These are phyloP conservation scores for Rhea pennata DNA, from an alignment of 2,113 vertebrate species.

Conservation along the genomic window DNA sequence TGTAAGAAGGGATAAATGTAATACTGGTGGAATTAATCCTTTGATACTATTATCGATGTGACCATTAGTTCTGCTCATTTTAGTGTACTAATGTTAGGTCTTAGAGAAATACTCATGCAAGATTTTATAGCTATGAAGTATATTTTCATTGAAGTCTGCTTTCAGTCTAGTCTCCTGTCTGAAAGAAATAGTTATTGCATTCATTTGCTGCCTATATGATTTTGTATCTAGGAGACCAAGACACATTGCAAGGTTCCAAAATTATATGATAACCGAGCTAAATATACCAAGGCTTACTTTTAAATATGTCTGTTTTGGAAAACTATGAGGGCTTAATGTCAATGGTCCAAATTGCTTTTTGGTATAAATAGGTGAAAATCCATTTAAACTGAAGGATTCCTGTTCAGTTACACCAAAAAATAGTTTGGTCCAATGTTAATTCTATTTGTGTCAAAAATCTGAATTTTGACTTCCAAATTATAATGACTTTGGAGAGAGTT, in stretches of 20 bases:
- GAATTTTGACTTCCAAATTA: not conserved
- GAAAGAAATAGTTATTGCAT: not conserved
- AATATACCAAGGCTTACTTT: not conserved
- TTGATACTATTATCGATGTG: not conserved
- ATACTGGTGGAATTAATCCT: not conserved
- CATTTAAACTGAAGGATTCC: not conserved
- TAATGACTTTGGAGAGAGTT: not conserved
- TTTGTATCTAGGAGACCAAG: not conserved
- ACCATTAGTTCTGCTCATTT: not conserved
- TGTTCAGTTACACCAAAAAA: not conserved
- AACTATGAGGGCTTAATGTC: not conserved
- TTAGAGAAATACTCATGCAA: not conserved
- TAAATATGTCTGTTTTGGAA: not conserved
- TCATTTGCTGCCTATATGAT: not conserved
- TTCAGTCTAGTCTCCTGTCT: not conserved
- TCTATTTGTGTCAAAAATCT: not conserved
- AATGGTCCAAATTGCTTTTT: not conserved
- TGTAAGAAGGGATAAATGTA: not conserved
- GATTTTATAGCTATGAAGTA: not conserved
- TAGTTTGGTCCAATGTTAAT: not conserved
- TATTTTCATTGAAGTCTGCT: not conserved
- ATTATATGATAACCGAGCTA: not conserved
- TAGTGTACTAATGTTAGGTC: not conserved
- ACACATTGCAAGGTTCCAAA: not conserved
- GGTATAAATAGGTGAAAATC: not conserved